Base-by-base conservation (phyloP, 2,113 vertebrate species). In the Centrocercus urophasianus region DNA sequence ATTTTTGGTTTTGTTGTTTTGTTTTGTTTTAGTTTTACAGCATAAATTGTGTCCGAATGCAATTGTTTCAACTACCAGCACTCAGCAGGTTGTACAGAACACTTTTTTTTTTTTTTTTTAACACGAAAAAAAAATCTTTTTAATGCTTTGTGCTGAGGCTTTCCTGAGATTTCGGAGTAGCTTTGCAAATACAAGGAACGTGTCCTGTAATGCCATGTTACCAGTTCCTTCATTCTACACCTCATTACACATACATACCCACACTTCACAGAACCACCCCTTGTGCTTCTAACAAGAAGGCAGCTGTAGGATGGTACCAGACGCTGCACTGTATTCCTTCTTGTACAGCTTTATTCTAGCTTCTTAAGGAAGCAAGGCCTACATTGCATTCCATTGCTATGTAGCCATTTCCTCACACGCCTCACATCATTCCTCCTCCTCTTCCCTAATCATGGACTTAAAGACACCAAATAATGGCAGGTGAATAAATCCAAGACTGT, bases 41-140 rank as follows among this genome's bases (percentile, higher is more conserved):
- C 95, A 91, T 88, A 71, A 90, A 93, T 85, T 72, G 85, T 94
- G 94, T 96, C 92, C 92, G 83, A 96, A 95, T 84, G 64, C 56
- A 96, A 94, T 93, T 83, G 89, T 61, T 74, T 70, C 88, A 87
- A 69, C 71, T 73, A 72, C 54, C 45, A 92, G 83, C 40, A 64
- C 25, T 38, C 16, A 36, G 34, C 17, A 38, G 48, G 30, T 48
- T 67, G n/a, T 43, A 82, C 42, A 73, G 42, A 85, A 32, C 8
- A 54, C 2, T 1, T 1, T 28, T 59, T 66, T 66, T 76, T 65
- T 76, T 36, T 38, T 24, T 22, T 69, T 61, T 21, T 34, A 74
- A 43, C 25, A 18, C 27, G 22, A 73, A 42, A 52, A 43, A 43
- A 84, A 24, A 28, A 25, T 42, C 20, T 61, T 89, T 93, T 89